Base-by-base conservation (phyloP, 1,140 invertebrate species). In the Brachionus sp. region DNA sequence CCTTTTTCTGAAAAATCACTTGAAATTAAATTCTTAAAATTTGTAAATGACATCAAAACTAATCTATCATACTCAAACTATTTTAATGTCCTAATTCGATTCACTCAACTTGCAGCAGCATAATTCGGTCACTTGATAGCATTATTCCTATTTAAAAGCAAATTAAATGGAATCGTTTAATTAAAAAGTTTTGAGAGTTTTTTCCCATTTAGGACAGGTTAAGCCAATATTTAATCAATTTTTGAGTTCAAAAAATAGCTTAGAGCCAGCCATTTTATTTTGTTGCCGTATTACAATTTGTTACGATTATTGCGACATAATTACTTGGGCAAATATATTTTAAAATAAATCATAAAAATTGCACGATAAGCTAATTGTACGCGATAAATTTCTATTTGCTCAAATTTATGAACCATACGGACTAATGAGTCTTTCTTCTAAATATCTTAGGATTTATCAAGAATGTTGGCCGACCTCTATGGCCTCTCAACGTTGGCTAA, bases 181-280 rank as follows among this genome's bases (percentile, higher is more conserved):
- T 70, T 70, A 70, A 70, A 66, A 37, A 33, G 29, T 13, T 25
- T 66, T 37, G 29, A 66, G 23, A 66, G 13, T n/a, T 70, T 70
- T 70, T 37, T 70, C 19, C n/a, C 37, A 39, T 39, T 70, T 19
- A 37, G 35, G 16, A 70, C 29, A 70, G 66, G 66, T 70, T 70
- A 70, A 70, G 35, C 66, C 66, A 70, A 70, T 70, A 70, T 70
- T 70, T 70, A 66, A 66, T 70, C 66, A 39, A 70, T 70, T 70
- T 70, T 35, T 35, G 35, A 70, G 29, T 37, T 70, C 37, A 66
- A 39, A 37, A 19, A 35, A 39, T 16, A 19, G 66, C 37, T 39
- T 33, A 9, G 64, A 66, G 64, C 64, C 2, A 66, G 33, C 23
- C 33, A 37, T 66, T 33, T 66, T 7, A 57, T 57, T 57, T 57